Conservation (phyloP, 1,140 invertebrate species). For the Temnothorax longispinosus region DNA sequence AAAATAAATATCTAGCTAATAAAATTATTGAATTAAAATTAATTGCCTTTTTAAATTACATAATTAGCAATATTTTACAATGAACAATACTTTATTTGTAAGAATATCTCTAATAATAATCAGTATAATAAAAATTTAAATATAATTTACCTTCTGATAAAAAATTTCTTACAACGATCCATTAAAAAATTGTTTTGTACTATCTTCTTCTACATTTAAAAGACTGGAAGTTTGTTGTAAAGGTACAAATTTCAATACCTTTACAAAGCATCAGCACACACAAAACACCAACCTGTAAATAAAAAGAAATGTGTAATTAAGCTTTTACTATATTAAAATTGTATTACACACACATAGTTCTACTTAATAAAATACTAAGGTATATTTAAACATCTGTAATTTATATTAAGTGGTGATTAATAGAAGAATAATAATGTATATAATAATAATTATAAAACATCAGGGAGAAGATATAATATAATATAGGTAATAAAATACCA, state of each 20-base stretch:
- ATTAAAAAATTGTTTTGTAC: conserved; percentile 61
- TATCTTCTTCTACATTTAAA: conserved; percentile 18
- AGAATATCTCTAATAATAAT: conserved; percentile 19
- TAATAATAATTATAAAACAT: not conserved
- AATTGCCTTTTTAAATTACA: not conserved
- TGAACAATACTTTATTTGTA: not conserved
- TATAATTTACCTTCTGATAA: conserved; percentile 65
- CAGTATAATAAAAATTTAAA: not conserved
- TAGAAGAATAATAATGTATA: conserved; percentile 5
- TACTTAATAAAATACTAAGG: not conserved
- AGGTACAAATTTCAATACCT: not conserved
- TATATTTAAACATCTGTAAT: not conserved
- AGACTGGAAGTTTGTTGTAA: not conserved
- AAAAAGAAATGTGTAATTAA: not conserved
- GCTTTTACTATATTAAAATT: not conserved
- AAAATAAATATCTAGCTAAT: not conserved
- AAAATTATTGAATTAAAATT: not conserved
- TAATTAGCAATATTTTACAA: conserved; percentile 7
- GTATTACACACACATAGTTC: not conserved
- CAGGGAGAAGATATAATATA: not conserved
- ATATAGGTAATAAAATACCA: not conserved
- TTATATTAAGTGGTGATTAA: not conserved
- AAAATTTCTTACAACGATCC: conserved; percentile 71
- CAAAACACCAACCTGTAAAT: not conserved
- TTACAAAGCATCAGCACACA: not conserved